These are phyloP conservation scores for Dreissena rostriformis DNA, from an alignment of 1,140 invertebrate species.

Conservation along the genomic window DNA sequence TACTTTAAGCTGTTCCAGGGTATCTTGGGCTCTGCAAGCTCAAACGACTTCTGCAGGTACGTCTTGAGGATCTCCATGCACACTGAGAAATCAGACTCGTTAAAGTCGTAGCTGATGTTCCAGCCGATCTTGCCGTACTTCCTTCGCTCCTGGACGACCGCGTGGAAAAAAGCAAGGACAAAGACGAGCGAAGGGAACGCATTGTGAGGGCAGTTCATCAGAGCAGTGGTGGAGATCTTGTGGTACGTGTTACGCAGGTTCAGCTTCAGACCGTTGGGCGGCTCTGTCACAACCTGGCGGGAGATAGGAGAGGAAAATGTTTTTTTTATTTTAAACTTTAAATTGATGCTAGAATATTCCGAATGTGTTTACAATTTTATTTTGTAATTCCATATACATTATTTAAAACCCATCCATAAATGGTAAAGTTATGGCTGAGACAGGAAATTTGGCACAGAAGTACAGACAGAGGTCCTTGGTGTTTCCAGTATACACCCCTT, in stretches of 20 bases:
- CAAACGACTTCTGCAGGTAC: constrained; percentile 88
- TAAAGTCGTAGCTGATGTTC: constrained; percentile 96
- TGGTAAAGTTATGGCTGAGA: too few species aligned
- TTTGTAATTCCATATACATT: too few species aligned
- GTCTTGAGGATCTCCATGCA: constrained; percentile 91
- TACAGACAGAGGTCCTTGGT: too few species aligned
- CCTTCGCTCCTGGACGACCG: constrained; percentile 92
- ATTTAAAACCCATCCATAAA: too few species aligned
- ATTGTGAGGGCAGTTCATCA: constrained; percentile 88
- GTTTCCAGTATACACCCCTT: too few species aligned
- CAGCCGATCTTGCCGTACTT: constrained; percentile 97
- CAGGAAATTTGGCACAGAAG: too few species aligned
- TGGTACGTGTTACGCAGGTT: constrained; percentile 94
- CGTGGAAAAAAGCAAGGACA: constrained; percentile 94
- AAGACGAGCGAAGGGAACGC: constrained; percentile 90
- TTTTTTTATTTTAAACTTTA: too few species aligned
- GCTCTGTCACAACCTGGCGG: constrained; percentile 90
- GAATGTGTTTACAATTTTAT: too few species aligned
- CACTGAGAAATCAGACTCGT: constrained; percentile 94
- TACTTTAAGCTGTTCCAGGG: constrained; percentile 96
- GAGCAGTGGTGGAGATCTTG: constrained; percentile 88
- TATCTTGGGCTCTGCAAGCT: constrained; percentile 85
- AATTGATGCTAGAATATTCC: too few species aligned
- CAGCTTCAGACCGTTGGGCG: constrained; percentile 93
- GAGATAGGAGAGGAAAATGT: too few species aligned